Base-by-base conservation (phyloP, 2,113 vertebrate species). In the Neogobius melanostomus region DNA sequence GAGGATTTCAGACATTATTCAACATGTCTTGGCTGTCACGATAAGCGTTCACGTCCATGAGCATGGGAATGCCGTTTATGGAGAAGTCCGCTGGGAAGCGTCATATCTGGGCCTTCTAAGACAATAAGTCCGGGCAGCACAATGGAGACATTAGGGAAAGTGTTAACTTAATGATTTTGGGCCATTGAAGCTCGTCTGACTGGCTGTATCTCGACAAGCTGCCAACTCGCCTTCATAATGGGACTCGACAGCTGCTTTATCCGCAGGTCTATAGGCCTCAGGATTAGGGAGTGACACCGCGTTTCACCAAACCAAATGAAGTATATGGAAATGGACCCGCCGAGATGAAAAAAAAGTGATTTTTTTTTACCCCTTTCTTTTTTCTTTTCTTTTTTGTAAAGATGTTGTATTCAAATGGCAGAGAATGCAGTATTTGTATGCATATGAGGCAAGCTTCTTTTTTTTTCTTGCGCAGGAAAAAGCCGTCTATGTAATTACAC, bases 91-190 rank as follows among this genome's bases (percentile, higher is more conserved):
- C 87, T 92, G 87, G 89, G 89, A 90, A 90, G 88, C 90, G 89
- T 92, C 90, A 93, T 93, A 90, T 86, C 64, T 81, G 86, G 82
- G 80, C 88, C 84, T 87, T 90, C 79, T 93, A 93, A 95, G 90
- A 94, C 92, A 94, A 94, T 94, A 86, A 69, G 88, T 85, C 72
- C 77, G 70, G 66, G 74, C 71, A 82, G 88, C 91, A 95, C 94
- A 95, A 95, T 94, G 88, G 90, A 90, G 90, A 94, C 92, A 94
- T 95, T 95, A 94, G 92, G 85, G 91, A 94, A 94, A 94, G 94
- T 94, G 94, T 95, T 95, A 94, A 94, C 94, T 96, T 96, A 94
- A 95, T 95, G 92, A 94, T 94, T 94, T 94, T 90, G 91, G 87
- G 84, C 91, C 88, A 91, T 94, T 92, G 92, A 94, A 90, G 81